Evolutionary conservation across 2,113 vertebrate genomes (phyloP).

Genomic region (Seriola rivoliana): DNA sequence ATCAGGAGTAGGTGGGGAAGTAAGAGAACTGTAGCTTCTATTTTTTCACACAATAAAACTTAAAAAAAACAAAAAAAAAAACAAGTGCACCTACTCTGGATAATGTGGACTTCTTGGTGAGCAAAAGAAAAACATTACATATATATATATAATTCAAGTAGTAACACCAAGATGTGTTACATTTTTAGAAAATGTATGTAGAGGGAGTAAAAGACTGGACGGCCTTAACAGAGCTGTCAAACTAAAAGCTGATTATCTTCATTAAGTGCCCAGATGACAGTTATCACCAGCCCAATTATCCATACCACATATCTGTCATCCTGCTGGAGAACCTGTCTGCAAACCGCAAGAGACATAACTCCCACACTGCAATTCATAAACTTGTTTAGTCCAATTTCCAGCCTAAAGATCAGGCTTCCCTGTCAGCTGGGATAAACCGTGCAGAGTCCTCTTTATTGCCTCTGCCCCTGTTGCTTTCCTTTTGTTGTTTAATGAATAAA

Average conservation of each 20-base stretch:
- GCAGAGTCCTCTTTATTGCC: conserved; percentile 46
- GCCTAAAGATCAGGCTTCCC: conserved; percentile 47
- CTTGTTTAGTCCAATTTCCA: conserved; percentile 50
- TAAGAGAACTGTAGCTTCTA: not conserved
- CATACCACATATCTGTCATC: conserved; percentile 64
- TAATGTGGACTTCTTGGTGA: not conserved
- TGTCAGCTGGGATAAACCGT: conserved; percentile 41
- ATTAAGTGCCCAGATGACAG: conserved; percentile 67
- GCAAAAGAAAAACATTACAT: conserved; percentile 4
- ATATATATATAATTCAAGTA: conserved; percentile 14
- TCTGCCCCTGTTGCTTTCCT: conserved; percentile 60
- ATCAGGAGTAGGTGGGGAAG: conserved; percentile 13
- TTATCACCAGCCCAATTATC: conserved; percentile 73
- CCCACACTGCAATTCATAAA: conserved; percentile 51
- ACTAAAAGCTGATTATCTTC: conserved; percentile 71
- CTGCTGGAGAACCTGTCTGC: conserved; percentile 47
- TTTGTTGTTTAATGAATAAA: conserved; percentile 81
- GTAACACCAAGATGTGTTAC: conserved; percentile 11
- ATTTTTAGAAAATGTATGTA: conserved; percentile 32
- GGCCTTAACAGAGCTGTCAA: conserved; percentile 67
- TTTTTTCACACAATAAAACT: conserved; percentile 20
- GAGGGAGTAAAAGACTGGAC: conserved; percentile 9
- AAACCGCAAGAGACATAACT: conserved; percentile 41
- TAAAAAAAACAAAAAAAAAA: conserved; percentile 10
- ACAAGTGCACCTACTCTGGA: not conserved